Conservation (phyloP, 1,140 invertebrate species). For the Cotesia vestalis region DNA sequence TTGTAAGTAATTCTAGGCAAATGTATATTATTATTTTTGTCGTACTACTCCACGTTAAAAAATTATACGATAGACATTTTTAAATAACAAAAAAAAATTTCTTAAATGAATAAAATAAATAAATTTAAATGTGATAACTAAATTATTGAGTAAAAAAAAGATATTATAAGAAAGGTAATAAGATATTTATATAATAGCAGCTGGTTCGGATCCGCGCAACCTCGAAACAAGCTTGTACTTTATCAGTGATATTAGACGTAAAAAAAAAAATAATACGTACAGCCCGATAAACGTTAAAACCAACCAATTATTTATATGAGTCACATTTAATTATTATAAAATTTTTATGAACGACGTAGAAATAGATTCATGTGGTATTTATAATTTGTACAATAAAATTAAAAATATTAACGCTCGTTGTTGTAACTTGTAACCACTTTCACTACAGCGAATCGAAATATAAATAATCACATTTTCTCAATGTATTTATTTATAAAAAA, state of each 20-base stretch:
- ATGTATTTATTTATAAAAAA: background rate
- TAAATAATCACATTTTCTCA: background rate
- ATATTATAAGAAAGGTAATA: background rate
- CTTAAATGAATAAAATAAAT: too few relatives aligned
- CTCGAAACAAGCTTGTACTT: conserved; percentile 12
- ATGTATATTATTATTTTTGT: too few relatives aligned
- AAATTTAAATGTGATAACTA: too few relatives aligned
- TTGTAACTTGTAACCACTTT: background rate
- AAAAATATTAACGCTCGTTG: background rate
- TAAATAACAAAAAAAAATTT: too few relatives aligned
- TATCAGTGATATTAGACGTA: background rate
- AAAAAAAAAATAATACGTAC: background rate
- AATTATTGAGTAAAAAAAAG: background rate
- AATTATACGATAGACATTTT: too few relatives aligned
- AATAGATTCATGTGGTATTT: too few relatives aligned
- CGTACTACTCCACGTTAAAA: too few relatives aligned
- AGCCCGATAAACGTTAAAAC: background rate
- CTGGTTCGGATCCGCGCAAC: conserved; percentile 15
- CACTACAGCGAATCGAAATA: background rate
- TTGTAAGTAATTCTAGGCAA: too few relatives aligned
- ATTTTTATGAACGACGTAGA: too few relatives aligned
- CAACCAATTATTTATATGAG: background rate
- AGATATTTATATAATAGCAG: conserved; percentile 20
- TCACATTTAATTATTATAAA: background rate
- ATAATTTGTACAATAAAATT: too few relatives aligned